Conservation (phyloP, 2,113 vertebrate genomes). For the Glaucidium brasilianum region DNA sequence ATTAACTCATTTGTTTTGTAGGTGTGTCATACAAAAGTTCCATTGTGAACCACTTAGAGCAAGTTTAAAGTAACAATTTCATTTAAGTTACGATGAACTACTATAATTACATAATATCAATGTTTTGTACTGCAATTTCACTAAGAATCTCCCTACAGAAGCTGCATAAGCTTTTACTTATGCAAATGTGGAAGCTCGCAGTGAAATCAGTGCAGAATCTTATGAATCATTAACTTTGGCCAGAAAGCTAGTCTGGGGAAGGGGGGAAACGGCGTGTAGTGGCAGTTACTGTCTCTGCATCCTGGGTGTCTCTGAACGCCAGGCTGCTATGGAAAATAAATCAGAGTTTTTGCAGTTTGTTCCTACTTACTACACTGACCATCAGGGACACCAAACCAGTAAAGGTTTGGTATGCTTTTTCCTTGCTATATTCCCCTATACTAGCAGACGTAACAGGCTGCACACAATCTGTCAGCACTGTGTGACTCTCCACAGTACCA, state of each 20-base stretch:
- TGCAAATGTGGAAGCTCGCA: constrained; percentile 1
- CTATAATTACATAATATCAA: constrained; percentile 52
- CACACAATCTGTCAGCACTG: neutral
- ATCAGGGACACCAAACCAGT: neutral
- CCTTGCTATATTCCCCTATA: neutral
- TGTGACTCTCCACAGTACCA: neutral
- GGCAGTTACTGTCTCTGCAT: neutral
- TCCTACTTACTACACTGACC: neutral
- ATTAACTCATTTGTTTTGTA: constrained; percentile 67
- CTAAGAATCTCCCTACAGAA: constrained; percentile 19
- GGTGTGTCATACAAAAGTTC: constrained; percentile 41
- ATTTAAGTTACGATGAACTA: constrained; percentile 26
- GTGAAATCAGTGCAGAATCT: constrained; percentile 5
- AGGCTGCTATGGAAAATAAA: neutral
- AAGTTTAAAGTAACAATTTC: constrained; percentile 57
- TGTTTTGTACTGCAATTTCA: constrained; percentile 43
- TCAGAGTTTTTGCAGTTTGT: neutral
- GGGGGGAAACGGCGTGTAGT: rapidly evolving
- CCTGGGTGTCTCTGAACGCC: neutral
- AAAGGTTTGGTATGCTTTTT: neutral
- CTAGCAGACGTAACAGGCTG: neutral
- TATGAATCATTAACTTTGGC: constrained; percentile 34
- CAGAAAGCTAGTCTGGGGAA: neutral
- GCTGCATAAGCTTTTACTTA: constrained; percentile 28
- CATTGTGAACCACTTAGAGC: constrained; percentile 54